Conservation (phyloP, 2,113 vertebrate genomes). For the Merops nubicus region DNA sequence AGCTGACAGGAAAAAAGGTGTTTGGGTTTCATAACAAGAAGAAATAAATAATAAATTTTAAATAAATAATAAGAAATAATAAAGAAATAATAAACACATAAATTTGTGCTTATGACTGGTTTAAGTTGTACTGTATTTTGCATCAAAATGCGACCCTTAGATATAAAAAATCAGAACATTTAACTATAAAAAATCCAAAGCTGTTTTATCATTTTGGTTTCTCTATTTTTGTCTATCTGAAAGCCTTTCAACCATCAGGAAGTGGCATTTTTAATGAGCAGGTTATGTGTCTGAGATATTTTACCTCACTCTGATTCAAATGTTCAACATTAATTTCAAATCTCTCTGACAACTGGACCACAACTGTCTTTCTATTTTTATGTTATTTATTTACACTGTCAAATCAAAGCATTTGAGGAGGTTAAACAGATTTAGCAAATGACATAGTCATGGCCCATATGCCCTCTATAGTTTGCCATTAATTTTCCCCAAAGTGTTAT, state of each 20-base stretch:
- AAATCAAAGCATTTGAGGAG: neutral
- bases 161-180: neutral
- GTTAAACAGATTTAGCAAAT: neutral
- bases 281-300: constrained; percentile 16
- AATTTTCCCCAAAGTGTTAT: neutral
- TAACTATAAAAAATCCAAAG: neutral
- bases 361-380: constrained; percentile 8
- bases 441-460: neutral
- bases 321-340: neutral
- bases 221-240: neutral
- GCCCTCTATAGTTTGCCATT: neutral
- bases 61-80: too few relatives aligned
- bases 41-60: neutral
- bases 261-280: constrained; percentile 6
- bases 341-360: constrained; percentile 22
- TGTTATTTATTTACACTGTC: constrained; percentile 11
- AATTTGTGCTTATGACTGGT: neutral
- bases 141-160: neutral
- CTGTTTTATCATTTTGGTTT: neutral
- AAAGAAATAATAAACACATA: too few relatives aligned
- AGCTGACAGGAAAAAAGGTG: neutral
- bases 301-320: neutral
- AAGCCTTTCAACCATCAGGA: neutral
- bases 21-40: neutral
- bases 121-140: neutral